Conservation (phyloP, 2,888 invertebrate genomes). For the Papilio protenor region DNA sequence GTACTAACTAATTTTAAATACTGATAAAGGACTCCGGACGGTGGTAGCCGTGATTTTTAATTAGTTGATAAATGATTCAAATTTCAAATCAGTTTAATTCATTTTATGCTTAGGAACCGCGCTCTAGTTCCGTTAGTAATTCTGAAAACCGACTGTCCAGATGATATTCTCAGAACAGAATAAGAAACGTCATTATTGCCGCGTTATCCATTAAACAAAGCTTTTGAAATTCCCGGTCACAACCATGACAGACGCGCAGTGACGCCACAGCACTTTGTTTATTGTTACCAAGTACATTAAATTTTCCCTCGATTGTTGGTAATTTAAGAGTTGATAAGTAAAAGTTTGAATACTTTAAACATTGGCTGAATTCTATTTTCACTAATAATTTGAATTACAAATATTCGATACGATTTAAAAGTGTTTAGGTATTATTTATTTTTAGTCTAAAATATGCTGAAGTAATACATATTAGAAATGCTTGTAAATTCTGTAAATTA, state of each 20-base stretch:
- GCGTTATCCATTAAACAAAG: slow-evolving; percentile 14
- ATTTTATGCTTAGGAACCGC: background rate
- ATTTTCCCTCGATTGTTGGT: background rate
- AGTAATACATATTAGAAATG: background rate
- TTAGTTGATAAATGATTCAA: no score
- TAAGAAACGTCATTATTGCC: slow-evolving; percentile 15
- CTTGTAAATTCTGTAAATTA: background rate
- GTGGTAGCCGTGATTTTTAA: no score
- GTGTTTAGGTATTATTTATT: background rate
- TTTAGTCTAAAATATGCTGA: background rate
- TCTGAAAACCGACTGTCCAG: slow-evolving; percentile 25
- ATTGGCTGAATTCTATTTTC: no score
- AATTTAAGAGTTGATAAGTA: no score
- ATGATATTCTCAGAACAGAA: slow-evolving; percentile 31
- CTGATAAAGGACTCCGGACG: no score
- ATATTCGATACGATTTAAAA: no score
- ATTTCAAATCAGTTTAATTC: no score
- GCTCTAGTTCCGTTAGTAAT: slow-evolving; percentile 19
- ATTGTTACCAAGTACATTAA: background rate
- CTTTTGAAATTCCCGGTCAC: slow-evolving; percentile 41
- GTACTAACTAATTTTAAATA: no score
- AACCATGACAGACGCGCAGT: slow-evolving; percentile 44
- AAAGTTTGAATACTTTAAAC: no score
- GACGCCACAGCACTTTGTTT: slow-evolving; percentile 43
- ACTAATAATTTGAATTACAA: no score